Percentiles rank a stretch among this genome's conserved stretches.
phyloP scores from a whole-genome alignment of 2,888 invertebrate genomes.

The Scaptomyza flava region DNA sequence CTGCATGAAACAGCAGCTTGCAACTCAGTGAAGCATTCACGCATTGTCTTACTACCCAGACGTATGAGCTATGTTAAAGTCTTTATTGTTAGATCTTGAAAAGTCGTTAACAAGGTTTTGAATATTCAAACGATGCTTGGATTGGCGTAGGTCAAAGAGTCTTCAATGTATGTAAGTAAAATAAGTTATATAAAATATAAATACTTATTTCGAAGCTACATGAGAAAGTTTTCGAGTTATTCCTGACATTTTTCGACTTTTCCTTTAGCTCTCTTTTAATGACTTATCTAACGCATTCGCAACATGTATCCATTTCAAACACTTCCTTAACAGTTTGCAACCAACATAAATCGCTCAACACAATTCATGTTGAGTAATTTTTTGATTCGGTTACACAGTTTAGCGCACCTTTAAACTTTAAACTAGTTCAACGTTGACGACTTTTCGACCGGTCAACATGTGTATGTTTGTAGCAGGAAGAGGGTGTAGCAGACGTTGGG shows the following conservation, averaged over 20 bases:
- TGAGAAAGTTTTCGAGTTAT: too few species aligned
- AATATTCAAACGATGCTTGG: background rate
- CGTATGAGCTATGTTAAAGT: background rate
- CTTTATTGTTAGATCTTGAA: background rate
- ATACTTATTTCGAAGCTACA: too few species aligned
- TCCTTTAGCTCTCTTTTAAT: background rate
- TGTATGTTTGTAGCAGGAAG: background rate
- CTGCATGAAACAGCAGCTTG: constrained; percentile 21
- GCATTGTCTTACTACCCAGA: constrained; percentile 10
- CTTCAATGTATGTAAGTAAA: too few species aligned
- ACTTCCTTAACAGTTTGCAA: constrained; percentile 29
- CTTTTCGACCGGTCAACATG: constrained; percentile 14
- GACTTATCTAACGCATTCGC: background rate
- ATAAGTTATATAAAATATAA: too few species aligned
- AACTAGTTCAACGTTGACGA: constrained; percentile 40
- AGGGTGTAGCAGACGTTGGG: background rate
- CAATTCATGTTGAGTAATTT: constrained; percentile 36
- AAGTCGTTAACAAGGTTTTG: background rate
- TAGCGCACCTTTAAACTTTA: constrained; percentile 55
- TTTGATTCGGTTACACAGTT: constrained; percentile 22
- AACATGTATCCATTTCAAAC: constrained; percentile 1
- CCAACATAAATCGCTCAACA: constrained; percentile 40
- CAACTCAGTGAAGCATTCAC: constrained; percentile 16
- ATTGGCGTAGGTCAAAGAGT: background rate
- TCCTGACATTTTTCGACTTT: too few species aligned